phyloP scores from a whole-genome alignment of 2,888 invertebrate species.

The Poecilus cupreus region DNA sequence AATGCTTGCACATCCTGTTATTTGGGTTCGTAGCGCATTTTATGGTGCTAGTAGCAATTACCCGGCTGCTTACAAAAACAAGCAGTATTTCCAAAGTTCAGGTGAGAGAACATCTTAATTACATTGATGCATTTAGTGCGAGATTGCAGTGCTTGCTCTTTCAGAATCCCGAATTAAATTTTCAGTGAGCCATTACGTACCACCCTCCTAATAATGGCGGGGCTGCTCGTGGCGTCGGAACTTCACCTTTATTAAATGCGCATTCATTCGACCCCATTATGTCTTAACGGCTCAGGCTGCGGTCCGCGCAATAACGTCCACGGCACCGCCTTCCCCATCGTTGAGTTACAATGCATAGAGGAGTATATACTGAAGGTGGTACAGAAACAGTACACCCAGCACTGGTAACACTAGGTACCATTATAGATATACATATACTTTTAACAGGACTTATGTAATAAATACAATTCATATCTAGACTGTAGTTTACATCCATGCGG shows the following conservation, averaged over 20 bases:
- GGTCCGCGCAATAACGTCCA: conserved; percentile 16
- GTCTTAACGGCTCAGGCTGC: conserved; percentile 50
- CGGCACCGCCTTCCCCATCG: neutral
- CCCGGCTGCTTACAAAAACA: neutral
- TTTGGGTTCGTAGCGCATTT: neutral
- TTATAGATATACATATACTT: no score
- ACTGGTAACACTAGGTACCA: no score
- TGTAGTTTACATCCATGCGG: no score
- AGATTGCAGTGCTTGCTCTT: conserved; percentile 40
- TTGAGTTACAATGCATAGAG: neutral
- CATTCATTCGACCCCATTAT: conserved; percentile 58
- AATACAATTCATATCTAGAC: no score
- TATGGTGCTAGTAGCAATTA: neutral
- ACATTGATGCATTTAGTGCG: conserved; percentile 29
- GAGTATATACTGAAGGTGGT: neutral
- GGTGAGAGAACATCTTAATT: conserved; percentile 24
- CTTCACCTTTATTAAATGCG: conserved; percentile 59
- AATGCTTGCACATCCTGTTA: neutral
- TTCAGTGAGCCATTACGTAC: conserved; percentile 53
- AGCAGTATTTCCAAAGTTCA: conserved; percentile 7
- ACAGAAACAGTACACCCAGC: neutral
- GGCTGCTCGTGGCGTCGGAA: conserved; percentile 1
- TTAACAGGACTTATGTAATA: no score
- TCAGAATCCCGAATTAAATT: conserved; percentile 49
- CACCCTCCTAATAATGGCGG: conserved; percentile 46